These are phyloP conservation scores for Acutogordius australiensis DNA, from an alignment of 2,888 invertebrate species.

Conservation along the genomic window DNA sequence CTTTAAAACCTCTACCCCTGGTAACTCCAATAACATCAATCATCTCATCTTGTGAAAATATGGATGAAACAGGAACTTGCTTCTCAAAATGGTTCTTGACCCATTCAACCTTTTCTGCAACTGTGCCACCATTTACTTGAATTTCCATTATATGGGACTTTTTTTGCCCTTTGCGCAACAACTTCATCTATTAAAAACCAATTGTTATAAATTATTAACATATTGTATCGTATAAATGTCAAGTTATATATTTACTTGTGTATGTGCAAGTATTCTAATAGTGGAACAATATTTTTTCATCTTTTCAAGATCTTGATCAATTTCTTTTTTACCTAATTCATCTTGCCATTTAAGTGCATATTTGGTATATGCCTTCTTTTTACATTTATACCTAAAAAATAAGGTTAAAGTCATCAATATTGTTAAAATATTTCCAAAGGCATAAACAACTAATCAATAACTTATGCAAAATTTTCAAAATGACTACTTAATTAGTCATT, in stretches of 20 bases:
- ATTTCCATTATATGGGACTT: slow-evolving; percentile 99
- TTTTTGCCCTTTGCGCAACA: slow-evolving; percentile 88
- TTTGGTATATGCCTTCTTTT: slow-evolving; percentile 99
- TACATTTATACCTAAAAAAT: slow-evolving; percentile 63
- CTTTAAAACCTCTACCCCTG: slow-evolving; percentile 96
- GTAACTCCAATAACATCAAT: slow-evolving; percentile 95
- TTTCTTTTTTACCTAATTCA: slow-evolving; percentile 73
- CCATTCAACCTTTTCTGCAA: slow-evolving; percentile 88
- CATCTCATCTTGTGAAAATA: slow-evolving; percentile 90
- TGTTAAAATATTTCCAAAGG: too few relatives aligned
- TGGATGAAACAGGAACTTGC: slow-evolving; percentile 46
- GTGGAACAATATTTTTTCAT: slow-evolving; percentile 93
- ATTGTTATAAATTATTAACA: too few relatives aligned
- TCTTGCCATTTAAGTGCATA: slow-evolving; percentile 94
- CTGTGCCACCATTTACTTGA: slow-evolving; percentile 80
- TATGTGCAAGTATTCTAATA: slow-evolving; percentile 78
- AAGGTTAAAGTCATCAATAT: background rate
- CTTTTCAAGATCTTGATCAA: slow-evolving; percentile 79
- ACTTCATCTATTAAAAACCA: slow-evolving; percentile 54
- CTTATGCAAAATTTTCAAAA: too few relatives aligned
- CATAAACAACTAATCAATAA: too few relatives aligned
- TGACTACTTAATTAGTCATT: too few relatives aligned
- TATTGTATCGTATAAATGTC: background rate
- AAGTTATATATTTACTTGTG: slow-evolving; percentile 40
- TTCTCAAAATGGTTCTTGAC: slow-evolving; percentile 80